A percentile compares a stretch with the other conserved stretches of the same genome.
phyloP scores from a whole-genome alignment of 53 echinoderm and acorn worm genomes.

The Actinopyga echinites region DNA sequence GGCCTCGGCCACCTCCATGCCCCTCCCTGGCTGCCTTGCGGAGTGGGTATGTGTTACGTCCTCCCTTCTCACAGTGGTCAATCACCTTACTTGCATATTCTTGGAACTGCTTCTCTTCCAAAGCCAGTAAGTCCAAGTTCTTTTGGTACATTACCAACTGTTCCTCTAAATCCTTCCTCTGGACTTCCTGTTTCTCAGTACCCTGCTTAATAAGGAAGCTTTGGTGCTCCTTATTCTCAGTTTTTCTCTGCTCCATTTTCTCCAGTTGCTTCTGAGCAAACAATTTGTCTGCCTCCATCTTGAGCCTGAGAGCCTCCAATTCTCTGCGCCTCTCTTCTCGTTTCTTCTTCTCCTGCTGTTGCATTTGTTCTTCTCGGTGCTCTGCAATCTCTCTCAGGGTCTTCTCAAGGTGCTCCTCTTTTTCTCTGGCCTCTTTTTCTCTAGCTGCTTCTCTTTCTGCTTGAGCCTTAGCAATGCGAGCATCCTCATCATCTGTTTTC shows the following conservation, averaged over 20 bases:
- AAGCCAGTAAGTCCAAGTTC: slow-evolving; percentile 81
- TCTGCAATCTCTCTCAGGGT: slow-evolving; percentile 66
- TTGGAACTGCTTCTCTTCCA: slow-evolving; percentile 94
- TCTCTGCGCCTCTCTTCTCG: slow-evolving; percentile 75
- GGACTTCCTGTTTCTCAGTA: slow-evolving; percentile 49
- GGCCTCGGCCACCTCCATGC: slow-evolving; percentile 91
- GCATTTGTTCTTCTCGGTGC: slow-evolving; percentile 73
- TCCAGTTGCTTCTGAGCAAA: slow-evolving; percentile 85
- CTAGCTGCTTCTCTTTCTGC: slow-evolving; percentile 74
- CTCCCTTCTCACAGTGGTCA: slow-evolving; percentile 80
- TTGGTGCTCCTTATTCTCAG: slow-evolving; percentile 63
- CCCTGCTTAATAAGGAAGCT: slow-evolving; percentile 74
- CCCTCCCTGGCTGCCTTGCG: slow-evolving; percentile 90
- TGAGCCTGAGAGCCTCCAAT: slow-evolving; percentile 72
- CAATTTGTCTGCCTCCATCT: slow-evolving; percentile 87
- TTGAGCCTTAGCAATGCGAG: slow-evolving; percentile 80
- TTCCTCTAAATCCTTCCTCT: slow-evolving; percentile 48
- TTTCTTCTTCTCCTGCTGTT: slow-evolving; percentile 57
- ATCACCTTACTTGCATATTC: slow-evolving; percentile 91
- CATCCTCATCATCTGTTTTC: slow-evolving; percentile 90
- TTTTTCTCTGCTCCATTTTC: slow-evolving; percentile 59
- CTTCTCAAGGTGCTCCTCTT: slow-evolving; percentile 61
- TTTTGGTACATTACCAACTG: slow-evolving; percentile 87
- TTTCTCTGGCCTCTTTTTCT: slow-evolving; percentile 78
- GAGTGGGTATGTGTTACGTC: slow-evolving; percentile 89